Conservation (phyloP, 2,113 vertebrate species). For the Phyllostomus discolor region DNA sequence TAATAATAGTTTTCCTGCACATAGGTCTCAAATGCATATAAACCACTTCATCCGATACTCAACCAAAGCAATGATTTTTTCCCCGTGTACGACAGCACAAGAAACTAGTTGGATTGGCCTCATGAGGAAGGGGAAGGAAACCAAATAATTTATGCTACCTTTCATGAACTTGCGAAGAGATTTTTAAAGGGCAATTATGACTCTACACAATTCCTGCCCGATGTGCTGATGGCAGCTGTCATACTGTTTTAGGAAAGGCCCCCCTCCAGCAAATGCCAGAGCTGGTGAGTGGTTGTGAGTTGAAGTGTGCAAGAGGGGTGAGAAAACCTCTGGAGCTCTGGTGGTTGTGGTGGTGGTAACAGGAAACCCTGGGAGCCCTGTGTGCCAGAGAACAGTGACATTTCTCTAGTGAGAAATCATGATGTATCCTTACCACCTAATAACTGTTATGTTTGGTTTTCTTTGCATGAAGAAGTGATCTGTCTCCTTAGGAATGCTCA, state of each 20-base stretch:
- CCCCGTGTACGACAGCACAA: background rate
- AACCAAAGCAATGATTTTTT: background rate
- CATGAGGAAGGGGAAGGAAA: background rate
- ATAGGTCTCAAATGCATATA: background rate
- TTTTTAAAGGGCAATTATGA: background rate
- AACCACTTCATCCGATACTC: background rate
- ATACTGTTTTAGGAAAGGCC: background rate
- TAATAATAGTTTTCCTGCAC: background rate
- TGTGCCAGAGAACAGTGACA: background rate
- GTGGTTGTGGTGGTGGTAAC: background rate
- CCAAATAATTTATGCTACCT: background rate
- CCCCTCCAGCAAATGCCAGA: background rate
- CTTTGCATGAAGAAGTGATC: background rate
- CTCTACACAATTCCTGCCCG: background rate
- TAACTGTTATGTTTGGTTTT: background rate
- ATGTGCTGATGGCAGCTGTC: background rate
- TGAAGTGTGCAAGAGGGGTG: background rate
- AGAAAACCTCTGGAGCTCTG: background rate
- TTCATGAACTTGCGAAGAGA: background rate
- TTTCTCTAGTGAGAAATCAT: background rate
- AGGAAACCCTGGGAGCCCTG: background rate
- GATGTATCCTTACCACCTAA: background rate
- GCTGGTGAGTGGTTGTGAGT: background rate
- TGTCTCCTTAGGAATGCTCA: background rate
- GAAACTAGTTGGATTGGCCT: background rate